phyloP scores from a whole-genome alignment of 2,888 invertebrate species.

The Hirtodrosophila confusa region DNA sequence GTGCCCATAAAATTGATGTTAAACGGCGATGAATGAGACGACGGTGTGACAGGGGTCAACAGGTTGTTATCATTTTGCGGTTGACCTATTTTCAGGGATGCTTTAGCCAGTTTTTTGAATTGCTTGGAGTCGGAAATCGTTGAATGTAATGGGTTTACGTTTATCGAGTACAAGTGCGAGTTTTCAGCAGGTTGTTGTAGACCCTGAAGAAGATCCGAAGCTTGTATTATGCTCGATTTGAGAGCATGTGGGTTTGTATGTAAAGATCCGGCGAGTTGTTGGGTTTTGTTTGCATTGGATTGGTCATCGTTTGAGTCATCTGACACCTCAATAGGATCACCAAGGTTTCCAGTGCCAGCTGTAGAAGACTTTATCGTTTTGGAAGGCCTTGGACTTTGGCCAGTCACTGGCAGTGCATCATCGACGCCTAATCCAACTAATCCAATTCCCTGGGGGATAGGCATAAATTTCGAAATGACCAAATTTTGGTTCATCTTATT shows the following conservation, averaged over 20 bases:
- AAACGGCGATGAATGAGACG: constrained; percentile 33
- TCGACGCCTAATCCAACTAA: not conserved
- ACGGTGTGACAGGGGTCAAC: not conserved
- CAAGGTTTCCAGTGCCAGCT: constrained; percentile 64
- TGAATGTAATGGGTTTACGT: constrained; percentile 1
- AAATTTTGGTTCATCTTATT: constrained; percentile 6
- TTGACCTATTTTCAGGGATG: constrained; percentile 28
- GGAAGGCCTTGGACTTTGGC: constrained; percentile 10
- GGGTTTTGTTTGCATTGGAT: constrained; percentile 9
- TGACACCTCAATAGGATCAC: constrained; percentile 80
- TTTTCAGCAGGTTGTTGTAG: constrained; percentile 3
- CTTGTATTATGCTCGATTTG: constrained; percentile 27
- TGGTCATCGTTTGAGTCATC: constrained; percentile 74
- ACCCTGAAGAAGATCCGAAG: constrained; percentile 11
- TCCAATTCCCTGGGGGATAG: constrained; percentile 1
- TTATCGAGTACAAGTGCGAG: constrained; percentile 8
- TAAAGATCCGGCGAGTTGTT: not conserved
- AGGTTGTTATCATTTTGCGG: constrained; percentile 13
- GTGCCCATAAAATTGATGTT: constrained; percentile 58
- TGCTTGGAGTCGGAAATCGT: constrained; percentile 19
- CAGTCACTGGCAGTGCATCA: not conserved
- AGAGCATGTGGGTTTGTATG: not conserved
- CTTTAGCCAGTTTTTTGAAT: constrained; percentile 34
- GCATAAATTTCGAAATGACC: constrained; percentile 3
- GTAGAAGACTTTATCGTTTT: constrained; percentile 8